Conservation (phyloP, 2,888 invertebrate species). For the Ephialtes manifestator region DNA sequence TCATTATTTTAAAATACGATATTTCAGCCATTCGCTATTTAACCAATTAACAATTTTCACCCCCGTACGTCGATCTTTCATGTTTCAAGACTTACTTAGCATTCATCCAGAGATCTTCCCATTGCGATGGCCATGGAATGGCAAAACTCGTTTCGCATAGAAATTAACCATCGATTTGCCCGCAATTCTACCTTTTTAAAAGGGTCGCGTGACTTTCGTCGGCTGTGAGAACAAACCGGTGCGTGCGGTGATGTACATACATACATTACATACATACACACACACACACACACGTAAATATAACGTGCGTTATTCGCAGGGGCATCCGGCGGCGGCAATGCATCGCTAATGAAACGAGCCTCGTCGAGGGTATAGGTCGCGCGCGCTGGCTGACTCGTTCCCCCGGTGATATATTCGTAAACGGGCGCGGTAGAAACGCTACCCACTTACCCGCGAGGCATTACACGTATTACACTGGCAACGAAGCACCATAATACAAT, state of each 20-base stretch:
- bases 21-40: too few species aligned
- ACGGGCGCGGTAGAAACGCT: slow-evolving; percentile 73
- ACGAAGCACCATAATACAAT: slow-evolving; percentile 12
- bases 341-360: slow-evolving; percentile 80
- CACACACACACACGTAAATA: not conserved
- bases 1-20: too few species aligned
- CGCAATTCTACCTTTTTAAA: slow-evolving; percentile 9
- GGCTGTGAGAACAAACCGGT: slow-evolving; percentile 57
- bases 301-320: slow-evolving; percentile 1
- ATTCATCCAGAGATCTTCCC: not conserved
- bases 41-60: too few species aligned
- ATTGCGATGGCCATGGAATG: not conserved
- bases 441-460: slow-evolving; percentile 75
- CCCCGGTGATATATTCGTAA: slow-evolving; percentile 76
- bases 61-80: too few species aligned
- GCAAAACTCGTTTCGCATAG: slow-evolving; percentile 6
- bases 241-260: not conserved
- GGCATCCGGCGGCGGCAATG: slow-evolving; percentile 77
- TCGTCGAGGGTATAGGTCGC: slow-evolving; percentile 70
- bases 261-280: too few species aligned
- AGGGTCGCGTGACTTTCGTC: slow-evolving; percentile 79
- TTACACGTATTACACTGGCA: slow-evolving; percentile 27
- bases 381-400: slow-evolving; percentile 5
- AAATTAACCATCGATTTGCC: slow-evolving; percentile 18
- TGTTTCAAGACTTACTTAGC: not conserved